Conservation (phyloP, 2,113 vertebrate species). For the Dromaius novaehollandiae region DNA sequence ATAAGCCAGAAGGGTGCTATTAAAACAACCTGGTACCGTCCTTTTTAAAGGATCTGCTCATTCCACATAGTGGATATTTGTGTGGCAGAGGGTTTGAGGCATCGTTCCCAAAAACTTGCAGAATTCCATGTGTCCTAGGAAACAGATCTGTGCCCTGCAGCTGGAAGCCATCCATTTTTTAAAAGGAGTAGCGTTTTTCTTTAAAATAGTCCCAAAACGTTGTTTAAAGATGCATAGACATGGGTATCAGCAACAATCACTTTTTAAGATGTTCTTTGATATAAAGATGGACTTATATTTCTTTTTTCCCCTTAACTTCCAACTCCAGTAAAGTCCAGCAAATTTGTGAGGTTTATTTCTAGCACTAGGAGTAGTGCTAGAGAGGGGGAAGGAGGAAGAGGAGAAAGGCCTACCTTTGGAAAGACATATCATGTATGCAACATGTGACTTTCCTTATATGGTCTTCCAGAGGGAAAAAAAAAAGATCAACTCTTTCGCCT, state of each 20-base stretch:
- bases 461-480: not conserved
- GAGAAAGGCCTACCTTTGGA: not conserved
- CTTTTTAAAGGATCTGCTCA: not conserved
- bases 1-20: not conserved
- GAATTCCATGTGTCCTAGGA: not conserved
- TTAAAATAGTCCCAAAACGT: not conserved
- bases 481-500: not conserved
- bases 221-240: not conserved
- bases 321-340: not conserved
- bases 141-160: not conserved
- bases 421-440: not conserved
- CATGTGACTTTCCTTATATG: not conserved
- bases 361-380: not conserved
- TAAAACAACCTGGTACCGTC: not conserved
- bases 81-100: not conserved
- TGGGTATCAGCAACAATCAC: not conserved
- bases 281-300: not conserved
- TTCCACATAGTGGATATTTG: not conserved
- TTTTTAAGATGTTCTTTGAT: not conserved
- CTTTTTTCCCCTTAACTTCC: not conserved
- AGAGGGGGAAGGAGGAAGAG: not conserved
- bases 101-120: not conserved
- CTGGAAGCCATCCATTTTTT: not conserved
- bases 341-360: not conserved
- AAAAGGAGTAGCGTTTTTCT: not conserved